A percentile compares a stretch with the other conserved stretches of the same genome.
Conservation (phyloP, 2,113 vertebrate genomes). For the Paradoxurus hermaphroditus region DNA sequence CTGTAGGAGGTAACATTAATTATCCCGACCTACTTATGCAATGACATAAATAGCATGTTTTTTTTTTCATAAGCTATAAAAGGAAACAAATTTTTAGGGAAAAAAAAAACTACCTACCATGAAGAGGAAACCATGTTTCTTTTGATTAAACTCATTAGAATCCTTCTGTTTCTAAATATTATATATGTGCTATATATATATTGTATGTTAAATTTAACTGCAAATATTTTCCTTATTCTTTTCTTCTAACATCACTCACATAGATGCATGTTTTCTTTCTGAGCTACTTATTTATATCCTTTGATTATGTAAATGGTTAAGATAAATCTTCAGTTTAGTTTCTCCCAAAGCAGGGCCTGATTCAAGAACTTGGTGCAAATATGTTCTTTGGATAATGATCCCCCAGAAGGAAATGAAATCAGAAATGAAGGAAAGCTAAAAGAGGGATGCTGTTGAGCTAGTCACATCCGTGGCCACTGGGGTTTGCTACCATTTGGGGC, state of each 20-base stretch:
- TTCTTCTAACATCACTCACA: not conserved
- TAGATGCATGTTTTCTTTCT: not conserved
- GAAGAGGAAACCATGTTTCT: not conserved
- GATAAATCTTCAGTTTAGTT: not conserved
- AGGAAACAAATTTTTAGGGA: not conserved
- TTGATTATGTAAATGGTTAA: not conserved
- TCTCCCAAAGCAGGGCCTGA: not conserved
- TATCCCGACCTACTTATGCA: not conserved
- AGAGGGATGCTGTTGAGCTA: not conserved
- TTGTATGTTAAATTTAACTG: not conserved
- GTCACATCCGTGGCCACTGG: too few relatives aligned
- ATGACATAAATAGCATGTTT: not conserved
- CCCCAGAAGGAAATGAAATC: not conserved
- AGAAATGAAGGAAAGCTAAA: not conserved
- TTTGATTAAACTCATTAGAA: not conserved
- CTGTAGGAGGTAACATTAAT: not conserved
- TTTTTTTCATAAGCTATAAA: not conserved
- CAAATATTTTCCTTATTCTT: fast-evolving
- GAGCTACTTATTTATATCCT: not conserved
- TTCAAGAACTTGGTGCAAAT: not conserved
- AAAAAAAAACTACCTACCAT: not conserved
- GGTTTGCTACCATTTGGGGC: not conserved
- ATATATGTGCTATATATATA: not conserved
- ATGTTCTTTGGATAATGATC: not conserved
- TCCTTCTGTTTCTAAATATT: not conserved